Evolutionary conservation across 2,797 vertebrate species (phyloP).

Genomic region (Trichosurus vulpecula): DNA sequence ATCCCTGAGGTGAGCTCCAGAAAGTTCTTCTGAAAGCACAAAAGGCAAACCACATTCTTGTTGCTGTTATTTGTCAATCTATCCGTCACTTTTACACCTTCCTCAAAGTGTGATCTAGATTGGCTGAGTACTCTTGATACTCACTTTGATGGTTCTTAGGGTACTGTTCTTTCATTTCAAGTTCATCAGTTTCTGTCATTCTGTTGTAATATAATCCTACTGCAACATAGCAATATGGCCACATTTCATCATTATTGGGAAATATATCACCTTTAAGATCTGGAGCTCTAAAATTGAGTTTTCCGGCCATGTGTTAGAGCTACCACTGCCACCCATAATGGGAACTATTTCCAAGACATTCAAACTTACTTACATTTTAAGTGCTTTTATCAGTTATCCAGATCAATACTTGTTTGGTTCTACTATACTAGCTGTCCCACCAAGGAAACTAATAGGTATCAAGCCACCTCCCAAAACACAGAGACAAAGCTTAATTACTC

Average conservation of each 20-base stretch:
- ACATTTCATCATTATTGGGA: background rate
- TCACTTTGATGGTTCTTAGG: background rate
- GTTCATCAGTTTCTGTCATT: background rate
- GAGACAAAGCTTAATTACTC: background rate
- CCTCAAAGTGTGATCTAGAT: background rate
- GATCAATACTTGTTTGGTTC: background rate
- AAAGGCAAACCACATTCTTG: background rate
- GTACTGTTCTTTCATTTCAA: background rate
- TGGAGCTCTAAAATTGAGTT: background rate
- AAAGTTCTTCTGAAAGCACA: background rate
- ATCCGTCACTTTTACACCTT: background rate
- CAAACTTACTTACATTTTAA: background rate
- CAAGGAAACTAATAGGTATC: background rate
- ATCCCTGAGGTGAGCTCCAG: background rate
- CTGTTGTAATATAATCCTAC: background rate
- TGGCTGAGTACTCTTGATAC: background rate
- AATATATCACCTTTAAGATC: background rate
- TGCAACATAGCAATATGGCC: background rate
- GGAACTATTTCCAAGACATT: background rate
- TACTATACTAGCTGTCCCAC: background rate
- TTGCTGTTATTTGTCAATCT: background rate
- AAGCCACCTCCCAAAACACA: background rate
- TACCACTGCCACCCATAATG: background rate
- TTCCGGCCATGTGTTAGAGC: background rate
- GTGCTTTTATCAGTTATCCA: background rate